Evolutionary conservation across 2,113 vertebrate genomes (phyloP).

Genomic region (Mionectes macconnelli): DNA sequence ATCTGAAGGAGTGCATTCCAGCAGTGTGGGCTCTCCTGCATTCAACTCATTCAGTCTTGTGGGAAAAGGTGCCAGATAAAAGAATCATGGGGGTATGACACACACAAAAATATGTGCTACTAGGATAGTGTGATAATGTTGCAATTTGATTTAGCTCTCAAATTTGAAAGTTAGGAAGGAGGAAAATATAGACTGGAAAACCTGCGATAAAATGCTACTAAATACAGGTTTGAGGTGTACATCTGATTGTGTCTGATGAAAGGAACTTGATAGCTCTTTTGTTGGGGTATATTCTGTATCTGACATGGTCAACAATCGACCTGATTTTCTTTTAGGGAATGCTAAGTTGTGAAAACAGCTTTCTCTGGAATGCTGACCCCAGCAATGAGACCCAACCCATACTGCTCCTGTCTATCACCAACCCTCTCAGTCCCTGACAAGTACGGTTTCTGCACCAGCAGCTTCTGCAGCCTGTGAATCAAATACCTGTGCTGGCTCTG

Average conservation of each 20-base stretch:
- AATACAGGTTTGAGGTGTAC: not conserved
- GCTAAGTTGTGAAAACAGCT: accelerated
- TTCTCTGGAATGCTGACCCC: not conserved
- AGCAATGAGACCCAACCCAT: not conserved
- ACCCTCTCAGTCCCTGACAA: not conserved
- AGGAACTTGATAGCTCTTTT: not conserved
- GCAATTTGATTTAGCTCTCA: not conserved
- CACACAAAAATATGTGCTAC: not conserved
- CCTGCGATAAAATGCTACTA: not conserved
- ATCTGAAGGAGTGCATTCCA: not conserved
- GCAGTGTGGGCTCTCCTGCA: not conserved
- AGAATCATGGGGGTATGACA: not conserved
- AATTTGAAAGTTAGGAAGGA: not conserved
- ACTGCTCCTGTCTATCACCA: not conserved
- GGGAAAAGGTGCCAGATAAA: not conserved
- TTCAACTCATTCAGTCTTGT: not conserved
- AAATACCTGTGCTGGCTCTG: not conserved
- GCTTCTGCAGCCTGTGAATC: not conserved
- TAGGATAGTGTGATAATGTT: not conserved
- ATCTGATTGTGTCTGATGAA: not conserved
- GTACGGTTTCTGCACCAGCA: not conserved
- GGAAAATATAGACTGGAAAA: not conserved
- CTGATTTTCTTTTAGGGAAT: not conserved
- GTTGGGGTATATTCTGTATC: not conserved
- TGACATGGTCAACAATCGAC: accelerated